Percentiles rank a stretch among this genome's conserved stretches.
Evolutionary conservation across 2,797 vertebrate species (phyloP).

Genomic region (Amphiprion clarkii): DNA sequence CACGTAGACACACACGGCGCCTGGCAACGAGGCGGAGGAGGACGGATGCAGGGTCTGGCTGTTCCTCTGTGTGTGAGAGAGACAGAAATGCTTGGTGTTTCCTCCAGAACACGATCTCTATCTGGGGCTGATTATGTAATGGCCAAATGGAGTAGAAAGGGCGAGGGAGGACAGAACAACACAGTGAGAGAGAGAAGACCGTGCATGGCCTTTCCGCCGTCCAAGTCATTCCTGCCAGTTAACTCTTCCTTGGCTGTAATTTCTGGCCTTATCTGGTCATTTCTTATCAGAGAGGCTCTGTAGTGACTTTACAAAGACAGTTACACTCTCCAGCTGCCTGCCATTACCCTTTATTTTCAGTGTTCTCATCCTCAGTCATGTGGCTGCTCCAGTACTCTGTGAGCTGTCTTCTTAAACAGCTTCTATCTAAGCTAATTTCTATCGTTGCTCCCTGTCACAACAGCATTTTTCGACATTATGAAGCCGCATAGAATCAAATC

Average conservation of each 20-base stretch:
- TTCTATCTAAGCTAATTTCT: background rate
- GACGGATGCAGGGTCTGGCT: constrained; percentile 53
- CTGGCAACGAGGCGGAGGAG: constrained; percentile 47
- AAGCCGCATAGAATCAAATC: background rate
- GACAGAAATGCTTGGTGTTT: constrained; percentile 56
- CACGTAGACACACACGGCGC: constrained; percentile 18
- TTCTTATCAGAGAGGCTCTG: constrained; percentile 33
- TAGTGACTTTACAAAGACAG: constrained; percentile 15
- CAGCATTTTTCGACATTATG: background rate
- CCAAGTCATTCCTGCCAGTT: constrained; percentile 16
- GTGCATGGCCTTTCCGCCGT: constrained; percentile 50
- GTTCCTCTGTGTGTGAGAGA: constrained; percentile 38
- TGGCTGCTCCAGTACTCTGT: background rate
- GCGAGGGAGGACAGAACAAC: constrained; percentile 49
- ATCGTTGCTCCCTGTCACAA: background rate
- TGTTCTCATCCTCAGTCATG: background rate
- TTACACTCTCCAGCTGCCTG: constrained; percentile 27
- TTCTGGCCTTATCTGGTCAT: constrained; percentile 28
- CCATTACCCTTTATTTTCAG: background rate
- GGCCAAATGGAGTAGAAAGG: constrained; percentile 59
- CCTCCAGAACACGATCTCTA: constrained; percentile 62
- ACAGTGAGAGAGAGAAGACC: constrained; percentile 15
- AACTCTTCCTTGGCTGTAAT: constrained; percentile 27
- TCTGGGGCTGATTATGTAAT: constrained; percentile 74
- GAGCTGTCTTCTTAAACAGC: background rate